Evolutionary conservation across 2,888 invertebrate species (phyloP).

Genomic region (Hydraecia micacea): DNA sequence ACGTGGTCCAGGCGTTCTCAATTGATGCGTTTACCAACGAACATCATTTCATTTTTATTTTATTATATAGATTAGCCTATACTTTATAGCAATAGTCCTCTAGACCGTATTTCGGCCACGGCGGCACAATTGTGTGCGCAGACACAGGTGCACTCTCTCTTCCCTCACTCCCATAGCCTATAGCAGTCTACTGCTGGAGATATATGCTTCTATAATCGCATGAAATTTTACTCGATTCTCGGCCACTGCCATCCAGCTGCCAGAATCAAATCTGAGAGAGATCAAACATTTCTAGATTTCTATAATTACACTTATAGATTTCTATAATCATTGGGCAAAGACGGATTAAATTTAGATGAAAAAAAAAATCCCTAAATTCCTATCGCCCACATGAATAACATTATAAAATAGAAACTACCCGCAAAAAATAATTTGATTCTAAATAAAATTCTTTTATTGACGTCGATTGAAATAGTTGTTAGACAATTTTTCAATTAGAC

Average conservation of each 20-base stretch:
- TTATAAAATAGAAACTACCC: background rate
- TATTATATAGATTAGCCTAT: background rate
- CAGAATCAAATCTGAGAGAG: background rate
- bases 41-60: background rate
- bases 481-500: no score
- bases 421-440: background rate
- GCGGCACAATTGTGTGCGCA: no score
- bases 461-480: background rate
- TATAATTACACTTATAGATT: no score
- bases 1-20: background rate
- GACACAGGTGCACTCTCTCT: background rate
- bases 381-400: background rate
- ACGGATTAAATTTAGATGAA: background rate
- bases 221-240: background rate
- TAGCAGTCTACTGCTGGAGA: background rate
- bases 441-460: background rate
- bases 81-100: background rate
- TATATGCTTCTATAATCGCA: background rate
- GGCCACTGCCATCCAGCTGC: no score
- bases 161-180: background rate
- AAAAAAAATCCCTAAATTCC: background rate
- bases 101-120: background rate
- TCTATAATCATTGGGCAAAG: no score
- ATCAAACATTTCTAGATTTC: no score
- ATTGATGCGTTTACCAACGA: background rate